Percentiles rank a stretch among this genome's conserved stretches.
Conservation (phyloP, 2,797 vertebrate genomes). For the Propithecus perrieri region DNA sequence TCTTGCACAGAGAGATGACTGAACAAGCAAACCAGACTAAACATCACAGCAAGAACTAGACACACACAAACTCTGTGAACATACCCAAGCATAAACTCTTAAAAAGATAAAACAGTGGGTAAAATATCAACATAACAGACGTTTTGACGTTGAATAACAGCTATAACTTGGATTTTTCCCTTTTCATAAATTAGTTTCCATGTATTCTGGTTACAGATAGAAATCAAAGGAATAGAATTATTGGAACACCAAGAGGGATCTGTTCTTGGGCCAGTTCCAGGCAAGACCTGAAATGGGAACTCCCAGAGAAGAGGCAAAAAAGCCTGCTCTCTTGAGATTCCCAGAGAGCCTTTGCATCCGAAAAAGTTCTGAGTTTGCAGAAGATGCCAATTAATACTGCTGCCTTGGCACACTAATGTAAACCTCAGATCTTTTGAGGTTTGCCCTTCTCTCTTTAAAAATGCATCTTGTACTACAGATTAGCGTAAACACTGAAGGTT, state of each 20-base stretch:
- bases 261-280: conserved; percentile 23
- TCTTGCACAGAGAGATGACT: background rate
- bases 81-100: background rate
- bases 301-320: background rate
- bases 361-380: conserved; percentile 8
- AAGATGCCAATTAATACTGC: conserved; percentile 27
- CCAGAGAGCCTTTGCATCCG: background rate
- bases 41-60: background rate
- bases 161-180: background rate
- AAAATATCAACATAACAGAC: background rate
- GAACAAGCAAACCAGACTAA: background rate
- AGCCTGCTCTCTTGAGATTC: background rate
- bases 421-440: conserved; percentile 62
- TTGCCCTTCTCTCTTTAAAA: conserved; percentile 62
- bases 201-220: background rate
- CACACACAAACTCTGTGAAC: background rate
- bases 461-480: conserved; percentile 50
- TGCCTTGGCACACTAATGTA: background rate
- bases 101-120: background rate
- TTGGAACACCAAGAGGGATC: background rate
- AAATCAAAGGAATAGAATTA: background rate
- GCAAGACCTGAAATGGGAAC: conserved; percentile 22
- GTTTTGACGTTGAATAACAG: background rate
- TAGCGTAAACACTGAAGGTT: conserved; percentile 46
- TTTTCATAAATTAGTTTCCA: background rate